phyloP scores from a whole-genome alignment of 2,797 vertebrate genomes.

The Crotalus adamanteus region DNA sequence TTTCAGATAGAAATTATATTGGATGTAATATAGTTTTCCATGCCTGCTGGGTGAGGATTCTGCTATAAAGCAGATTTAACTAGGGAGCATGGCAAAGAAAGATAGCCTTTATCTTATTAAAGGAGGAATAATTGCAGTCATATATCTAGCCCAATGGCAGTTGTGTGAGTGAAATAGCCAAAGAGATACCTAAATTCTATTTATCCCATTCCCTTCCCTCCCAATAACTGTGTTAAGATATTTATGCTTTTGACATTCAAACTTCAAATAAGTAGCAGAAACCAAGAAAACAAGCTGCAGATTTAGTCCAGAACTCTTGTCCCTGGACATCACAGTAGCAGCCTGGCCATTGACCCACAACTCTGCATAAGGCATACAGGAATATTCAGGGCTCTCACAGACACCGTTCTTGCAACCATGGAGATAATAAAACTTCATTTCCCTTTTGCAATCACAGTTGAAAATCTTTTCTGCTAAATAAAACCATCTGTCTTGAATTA shows the following conservation, averaged over 20 bases:
- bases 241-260: neutral
- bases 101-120: constrained; percentile 7
- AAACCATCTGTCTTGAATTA: neutral
- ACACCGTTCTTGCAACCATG: neutral
- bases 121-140: neutral
- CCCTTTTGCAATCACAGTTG: neutral
- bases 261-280: constrained; percentile 1
- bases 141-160: neutral
- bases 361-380: neutral
- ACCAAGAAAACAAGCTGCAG: neutral
- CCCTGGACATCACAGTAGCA: neutral
- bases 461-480: neutral
- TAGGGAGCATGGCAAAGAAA: neutral
- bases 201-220: neutral
- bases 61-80: neutral
- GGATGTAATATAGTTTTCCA: constrained; percentile 3
- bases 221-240: neutral
- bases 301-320: neutral
- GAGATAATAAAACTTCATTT: neutral
- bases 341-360: neutral
- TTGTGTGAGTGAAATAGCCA: neutral
- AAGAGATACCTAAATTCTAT: neutral
- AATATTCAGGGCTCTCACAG: neutral
- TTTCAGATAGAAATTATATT: constrained; percentile 14
- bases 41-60: neutral